A percentile compares a stretch with the other conserved stretches of the same genome.
Conservation (phyloP, 2,113 vertebrate genomes). For the Perognathus longimembris region DNA sequence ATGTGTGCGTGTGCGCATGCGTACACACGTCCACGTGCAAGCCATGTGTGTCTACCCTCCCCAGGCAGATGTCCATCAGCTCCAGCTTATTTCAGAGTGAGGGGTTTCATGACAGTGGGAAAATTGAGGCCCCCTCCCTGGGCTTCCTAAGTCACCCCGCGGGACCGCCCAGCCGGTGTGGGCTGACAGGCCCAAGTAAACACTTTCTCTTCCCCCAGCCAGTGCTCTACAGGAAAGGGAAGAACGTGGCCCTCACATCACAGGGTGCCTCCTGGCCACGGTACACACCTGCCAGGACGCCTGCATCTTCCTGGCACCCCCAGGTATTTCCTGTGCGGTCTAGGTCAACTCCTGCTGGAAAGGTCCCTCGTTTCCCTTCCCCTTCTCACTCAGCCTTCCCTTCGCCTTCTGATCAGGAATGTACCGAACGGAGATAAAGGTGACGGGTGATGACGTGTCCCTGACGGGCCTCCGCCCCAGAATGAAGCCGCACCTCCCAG, state of each 20-base stretch:
- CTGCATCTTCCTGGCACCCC: background rate
- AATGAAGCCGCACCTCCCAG: background rate
- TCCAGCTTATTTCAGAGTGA: background rate
- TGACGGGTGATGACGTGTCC: too few relatives aligned
- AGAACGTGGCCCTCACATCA: background rate
- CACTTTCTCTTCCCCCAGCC: background rate
- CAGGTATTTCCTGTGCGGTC: conserved; percentile 11
- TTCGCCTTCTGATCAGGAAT: background rate
- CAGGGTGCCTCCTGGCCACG: background rate
- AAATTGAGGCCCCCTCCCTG: background rate
- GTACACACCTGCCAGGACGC: background rate
- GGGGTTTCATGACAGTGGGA: background rate
- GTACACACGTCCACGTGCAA: too few relatives aligned
- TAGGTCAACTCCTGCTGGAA: conserved; percentile 13
- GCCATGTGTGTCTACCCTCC: too few relatives aligned
- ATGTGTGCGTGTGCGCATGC: too few relatives aligned
- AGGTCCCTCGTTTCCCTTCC: background rate
- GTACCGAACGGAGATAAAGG: background rate
- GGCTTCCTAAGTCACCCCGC: background rate
- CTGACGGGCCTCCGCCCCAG: background rate
- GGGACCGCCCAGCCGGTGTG: background rate
- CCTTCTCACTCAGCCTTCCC: background rate
- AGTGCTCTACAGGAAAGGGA: background rate
- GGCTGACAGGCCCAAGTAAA: background rate
- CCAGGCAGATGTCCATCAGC: background rate